Evolutionary conservation across 2,797 vertebrate genomes (phyloP), one percentile per base, ranked within the genome.

Genomic region (Acanthiza pusilla): DNA sequence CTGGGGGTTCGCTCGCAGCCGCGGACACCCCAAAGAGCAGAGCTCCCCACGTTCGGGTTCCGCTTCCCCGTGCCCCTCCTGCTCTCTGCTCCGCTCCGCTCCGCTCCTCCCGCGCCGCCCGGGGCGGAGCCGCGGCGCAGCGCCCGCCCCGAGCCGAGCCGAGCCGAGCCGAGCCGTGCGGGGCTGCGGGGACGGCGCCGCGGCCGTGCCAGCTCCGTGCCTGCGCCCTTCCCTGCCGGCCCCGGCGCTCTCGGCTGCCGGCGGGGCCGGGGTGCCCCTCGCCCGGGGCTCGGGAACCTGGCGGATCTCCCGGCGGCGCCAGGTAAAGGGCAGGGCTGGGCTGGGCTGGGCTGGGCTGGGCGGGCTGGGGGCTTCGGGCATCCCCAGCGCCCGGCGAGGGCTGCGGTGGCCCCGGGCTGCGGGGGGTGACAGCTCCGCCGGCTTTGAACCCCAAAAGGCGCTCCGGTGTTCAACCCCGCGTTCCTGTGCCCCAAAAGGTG

Each of bases 101-200:
- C 5, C 3, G 34, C 84, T 26, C 36, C 68, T 36, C 43, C 61
- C 7, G 38, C 85, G 54, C 73, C 43, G 30, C 26, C 85, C 77
- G 81, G 92, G 95, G 95, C 88, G 93, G 94, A 87, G 92, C 92
- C 70, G 89, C 66, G 60, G 40, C 42, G 27, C 70, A 90, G n/a
- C 72, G 51, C 66, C 66, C 91, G 66, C 91, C 85, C 93, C 42
- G 42, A 43, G 42, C 42, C 42, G 42, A 42, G 42, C 42, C 42
- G 42, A 15, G 42, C 42, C 40, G 58, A 80, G 73, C 63, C 12
- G 74, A 81, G 86, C 70, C 75, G 42, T 70, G 86, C 9, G 17
- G 86, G 38, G 91, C 72, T 82, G 87, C 84, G 84, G 90, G 77
- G 30, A 32, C 67, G 38, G 67, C 76, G 63, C 61, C 48, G 5